Evolutionary conservation across 2,113 vertebrate genomes (phyloP).

Genomic region (Neolamprologus variostigma): DNA sequence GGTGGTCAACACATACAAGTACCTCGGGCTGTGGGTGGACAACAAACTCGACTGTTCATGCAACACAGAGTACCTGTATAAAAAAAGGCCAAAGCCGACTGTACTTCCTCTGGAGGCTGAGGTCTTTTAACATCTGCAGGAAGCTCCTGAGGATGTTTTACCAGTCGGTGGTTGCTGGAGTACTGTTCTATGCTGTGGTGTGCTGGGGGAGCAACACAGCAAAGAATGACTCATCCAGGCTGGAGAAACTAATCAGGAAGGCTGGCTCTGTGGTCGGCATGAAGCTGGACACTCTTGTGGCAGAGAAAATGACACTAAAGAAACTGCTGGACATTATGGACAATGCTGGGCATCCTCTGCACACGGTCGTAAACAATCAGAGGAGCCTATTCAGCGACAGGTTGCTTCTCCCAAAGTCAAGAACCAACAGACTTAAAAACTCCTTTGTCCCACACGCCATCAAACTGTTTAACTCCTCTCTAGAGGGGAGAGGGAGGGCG

Average conservation of each 20-base stretch:
- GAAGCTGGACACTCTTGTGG: background rate
- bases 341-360: background rate
- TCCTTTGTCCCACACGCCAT: too few relatives aligned
- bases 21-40: background rate
- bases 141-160: background rate
- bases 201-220: background rate
- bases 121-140: background rate
- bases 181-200: background rate
- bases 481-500: too few relatives aligned
- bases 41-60: background rate
- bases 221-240: background rate
- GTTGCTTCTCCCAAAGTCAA: too few relatives aligned
- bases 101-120: background rate
- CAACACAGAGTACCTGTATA: background rate
- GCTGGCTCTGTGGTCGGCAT: background rate
- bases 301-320: background rate
- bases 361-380: too few relatives aligned
- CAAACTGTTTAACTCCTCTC: too few relatives aligned
- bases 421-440: too few relatives aligned
- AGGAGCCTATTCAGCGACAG: too few relatives aligned
- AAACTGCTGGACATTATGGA: background rate
- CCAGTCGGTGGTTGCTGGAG: fast-evolving
- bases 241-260: background rate
- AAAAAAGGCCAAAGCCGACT: background rate
- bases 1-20: background rate